Base-by-base conservation (phyloP, 1,140 invertebrate genomes). In the Paraescarpia echinospica region DNA sequence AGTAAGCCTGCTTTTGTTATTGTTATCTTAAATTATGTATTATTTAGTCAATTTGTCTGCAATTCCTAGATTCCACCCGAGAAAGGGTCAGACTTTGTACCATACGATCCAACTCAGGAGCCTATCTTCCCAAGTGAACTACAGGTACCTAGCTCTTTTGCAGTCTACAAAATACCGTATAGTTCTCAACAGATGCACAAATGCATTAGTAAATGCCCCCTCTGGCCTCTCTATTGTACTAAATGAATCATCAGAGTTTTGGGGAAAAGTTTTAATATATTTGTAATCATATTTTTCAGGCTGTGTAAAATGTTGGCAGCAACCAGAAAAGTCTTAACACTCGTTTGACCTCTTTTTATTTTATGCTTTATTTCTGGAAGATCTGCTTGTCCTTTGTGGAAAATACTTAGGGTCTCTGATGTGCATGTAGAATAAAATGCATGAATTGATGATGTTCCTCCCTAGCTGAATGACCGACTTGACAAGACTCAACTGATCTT, bases 51-150 rank as follows among this genome's bases (percentile, higher is more conserved):
- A 18, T 77, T 27, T 77, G 12, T 77, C 59, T 77, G 59, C 4
- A 12, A 77, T 77, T 77, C 59, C 27, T 27, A 77, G 59, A 27
- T 77, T 14, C 59, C 59, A 77, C 59, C 59, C 18, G 4, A 33
- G n/a, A 4, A 33, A 91, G 91, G 33, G 91, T 33, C 34, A 35
- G 41, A 9, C 12, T 91, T 91, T 59, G 41, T 96, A 51, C 98
- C 98, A 0, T 98, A 98, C 93, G 98, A 99, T 96, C 96, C 97
- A 9, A 97, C 97, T 14, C 98, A 99, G 95, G 98, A 99, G 96
- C 97, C 98, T 0, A 99, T 99, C 94, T 99, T 99, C 96, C 99
- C 99, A 59, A 98, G 98, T 1, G 98, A 99, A 95, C 96, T 99
- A 91, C 97, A 97, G 96, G 96, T 98, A 94, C 95, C 92, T 93